Base-by-base conservation (phyloP, 2,113 vertebrate genomes). In the Orycteropus afer region DNA sequence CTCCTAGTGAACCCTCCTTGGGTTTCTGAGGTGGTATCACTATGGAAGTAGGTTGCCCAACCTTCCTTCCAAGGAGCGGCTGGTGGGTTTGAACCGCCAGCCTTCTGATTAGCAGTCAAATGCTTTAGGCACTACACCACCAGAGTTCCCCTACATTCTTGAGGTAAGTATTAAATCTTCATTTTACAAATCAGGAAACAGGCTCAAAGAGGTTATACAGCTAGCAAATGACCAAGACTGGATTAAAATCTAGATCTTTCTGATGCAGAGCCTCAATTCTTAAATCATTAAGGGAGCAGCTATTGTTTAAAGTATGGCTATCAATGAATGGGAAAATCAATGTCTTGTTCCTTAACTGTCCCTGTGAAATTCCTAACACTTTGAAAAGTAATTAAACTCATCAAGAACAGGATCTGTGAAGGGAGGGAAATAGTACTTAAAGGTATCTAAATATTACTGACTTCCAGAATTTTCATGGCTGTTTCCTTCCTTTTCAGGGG, bases 161-260 rank as follows among this genome's bases (percentile, higher is more conserved):
- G 74, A 85, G 51, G 25, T 89, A 47, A 42, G 40, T 67, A n/a
- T 83, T 79, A 77, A 69, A 59, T 79, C 71, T 45, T 61, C 10
- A 85, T 89, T 79, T 92, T 89, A 92, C n/a, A 92, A 78, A 53
- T 65, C 49, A 74, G 34, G 25, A 82, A 76, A 91, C 76, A 57
- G 67, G 76, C 47, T 91, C 55, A 86, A 80, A 91, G 86, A 32
- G 65, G 73, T 91, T 40, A 67, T 67, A 76, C 17, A 84, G 17
- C 78, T 92, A 89, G 53, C 85, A 83, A 92, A 49, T 90, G 51
- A 80, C n/a, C 51, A 77, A 67, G 34, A 7, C 77, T 47, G 74
- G 59, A 82, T 87, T 95, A 90, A 76, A 93, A 90, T 67, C 67
- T 86, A 82, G 67, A 22, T 95, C n/a, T 81, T 73, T 71, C n/a